Conservation (phyloP, 2,888 invertebrate species). For the Cerceris rybyensis region DNA sequence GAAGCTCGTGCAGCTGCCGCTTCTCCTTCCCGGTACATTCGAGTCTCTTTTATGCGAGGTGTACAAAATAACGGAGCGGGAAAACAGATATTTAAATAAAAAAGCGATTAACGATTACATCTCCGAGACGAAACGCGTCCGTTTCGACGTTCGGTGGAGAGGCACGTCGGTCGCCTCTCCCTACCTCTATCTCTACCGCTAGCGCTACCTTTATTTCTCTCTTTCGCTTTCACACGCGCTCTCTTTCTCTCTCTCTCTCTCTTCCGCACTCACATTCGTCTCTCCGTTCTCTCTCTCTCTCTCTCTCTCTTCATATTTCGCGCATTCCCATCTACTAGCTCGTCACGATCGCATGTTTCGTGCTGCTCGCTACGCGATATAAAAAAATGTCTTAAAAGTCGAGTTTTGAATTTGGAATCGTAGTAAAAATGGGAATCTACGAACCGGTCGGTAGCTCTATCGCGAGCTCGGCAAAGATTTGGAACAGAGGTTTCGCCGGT, state of each 20-base stretch:
- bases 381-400: conserved; percentile 14
- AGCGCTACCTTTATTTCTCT: background rate
- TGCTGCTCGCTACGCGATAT: conserved; percentile 2
- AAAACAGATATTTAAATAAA: conserved; percentile 20
- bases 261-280: background rate
- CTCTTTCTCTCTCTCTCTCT: conserved; percentile 7
- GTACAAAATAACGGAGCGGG: conserved; percentile 23
- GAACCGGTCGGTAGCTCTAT: background rate
- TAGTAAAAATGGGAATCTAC: conserved; percentile 11
- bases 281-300: too few species aligned
- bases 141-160: background rate
- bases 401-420: background rate
- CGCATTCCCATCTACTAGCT: background rate
- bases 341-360: background rate
- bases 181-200: background rate
- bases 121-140: background rate
- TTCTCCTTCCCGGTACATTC: conserved; percentile 25
- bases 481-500: conserved; percentile 1
- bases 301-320: too few species aligned
- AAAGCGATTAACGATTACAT: conserved; percentile 16
- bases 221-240: conserved; percentile 12
- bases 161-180: background rate
- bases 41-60: conserved; percentile 29
- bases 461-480: too few species aligned
- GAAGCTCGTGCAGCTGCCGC: conserved; percentile 32